Evolutionary conservation across 2,113 vertebrate species (phyloP).

Genomic region (Salvelinus fontinalis): DNA sequence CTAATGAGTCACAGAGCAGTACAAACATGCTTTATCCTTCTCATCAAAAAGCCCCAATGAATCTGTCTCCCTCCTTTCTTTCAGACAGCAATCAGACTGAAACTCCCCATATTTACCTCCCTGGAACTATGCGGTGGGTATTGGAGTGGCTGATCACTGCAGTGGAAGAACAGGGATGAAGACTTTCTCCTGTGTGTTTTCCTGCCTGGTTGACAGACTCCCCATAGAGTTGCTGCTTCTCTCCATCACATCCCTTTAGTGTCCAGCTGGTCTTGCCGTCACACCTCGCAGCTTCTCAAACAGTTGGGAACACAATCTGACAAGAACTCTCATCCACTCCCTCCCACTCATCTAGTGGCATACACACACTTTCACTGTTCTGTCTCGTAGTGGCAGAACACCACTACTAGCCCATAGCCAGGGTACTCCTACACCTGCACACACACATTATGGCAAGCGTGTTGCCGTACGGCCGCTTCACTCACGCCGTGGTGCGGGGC

Average conservation of each 20-base stretch:
- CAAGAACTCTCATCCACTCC: slow-evolving; percentile 1
- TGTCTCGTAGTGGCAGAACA: slow-evolving; percentile 1
- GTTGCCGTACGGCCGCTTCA: slow-evolving; percentile 80
- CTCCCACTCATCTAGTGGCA: not conserved
- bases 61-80: slow-evolving; percentile 16
- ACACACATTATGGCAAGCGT: slow-evolving; percentile 69
- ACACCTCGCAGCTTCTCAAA: not conserved
- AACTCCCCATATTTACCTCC: slow-evolving; percentile 15
- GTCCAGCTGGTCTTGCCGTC: not conserved
- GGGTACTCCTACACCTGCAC: not conserved
- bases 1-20: not conserved
- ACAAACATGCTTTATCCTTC: not conserved
- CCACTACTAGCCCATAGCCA: not conserved
- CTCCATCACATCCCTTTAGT: slow-evolving; percentile 25
- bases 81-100: slow-evolving; percentile 18
- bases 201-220: slow-evolving; percentile 10
- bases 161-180: slow-evolving; percentile 9
- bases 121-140: slow-evolving; percentile 14
- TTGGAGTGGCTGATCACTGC: slow-evolving; percentile 1
- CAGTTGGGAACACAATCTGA: slow-evolving; percentile 1
- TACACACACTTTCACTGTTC: not conserved
- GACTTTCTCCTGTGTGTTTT: slow-evolving; percentile 15
- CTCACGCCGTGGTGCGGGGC: slow-evolving; percentile 85
- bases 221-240: slow-evolving; percentile 6
- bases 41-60: slow-evolving; percentile 3